Percentiles rank a stretch among this genome's conserved stretches.
These are phyloP conservation scores for Turritopsis rubra DNA, from an alignment of 30 jellyfish, hydroid and myxozoan species.

Conservation along the genomic window DNA sequence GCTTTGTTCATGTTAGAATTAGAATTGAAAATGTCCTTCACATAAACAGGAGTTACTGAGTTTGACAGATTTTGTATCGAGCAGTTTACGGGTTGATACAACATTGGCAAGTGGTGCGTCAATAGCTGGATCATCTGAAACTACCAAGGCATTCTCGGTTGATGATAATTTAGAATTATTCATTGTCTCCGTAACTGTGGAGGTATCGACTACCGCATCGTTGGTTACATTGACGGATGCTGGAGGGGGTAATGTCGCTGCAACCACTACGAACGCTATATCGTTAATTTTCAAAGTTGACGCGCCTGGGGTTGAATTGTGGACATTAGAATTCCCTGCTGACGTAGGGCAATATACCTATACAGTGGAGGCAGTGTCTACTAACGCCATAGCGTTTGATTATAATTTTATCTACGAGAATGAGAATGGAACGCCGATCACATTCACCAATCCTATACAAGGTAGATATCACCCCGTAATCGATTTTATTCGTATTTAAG, in stretches of 20 bases:
- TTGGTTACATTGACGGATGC: not conserved
- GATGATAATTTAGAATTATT: not conserved
- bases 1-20: too few relatives aligned
- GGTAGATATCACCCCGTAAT: not conserved
- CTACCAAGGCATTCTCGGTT: not conserved
- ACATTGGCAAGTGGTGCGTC: not conserved
- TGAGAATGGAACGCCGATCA: not conserved
- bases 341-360: not conserved
- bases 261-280: not conserved
- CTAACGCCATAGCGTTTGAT: slow-evolving; percentile 6
- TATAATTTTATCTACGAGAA: not conserved
- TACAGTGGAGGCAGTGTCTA: slow-evolving; percentile 2
- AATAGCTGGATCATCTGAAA: not conserved
- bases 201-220: not conserved
- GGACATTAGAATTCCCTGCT: not conserved
- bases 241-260: not conserved
- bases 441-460: not conserved
- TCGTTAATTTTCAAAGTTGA: not conserved
- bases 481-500: not conserved
- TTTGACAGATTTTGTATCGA: not conserved
- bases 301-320: not conserved
- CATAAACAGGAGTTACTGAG: not conserved
- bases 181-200: not conserved
- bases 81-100: slow-evolving; percentile 2
- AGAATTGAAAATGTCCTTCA: too few relatives aligned